These are phyloP conservation scores for Prosapia bicincta DNA, from an alignment of 2,888 invertebrate species.

Conservation along the genomic window DNA sequence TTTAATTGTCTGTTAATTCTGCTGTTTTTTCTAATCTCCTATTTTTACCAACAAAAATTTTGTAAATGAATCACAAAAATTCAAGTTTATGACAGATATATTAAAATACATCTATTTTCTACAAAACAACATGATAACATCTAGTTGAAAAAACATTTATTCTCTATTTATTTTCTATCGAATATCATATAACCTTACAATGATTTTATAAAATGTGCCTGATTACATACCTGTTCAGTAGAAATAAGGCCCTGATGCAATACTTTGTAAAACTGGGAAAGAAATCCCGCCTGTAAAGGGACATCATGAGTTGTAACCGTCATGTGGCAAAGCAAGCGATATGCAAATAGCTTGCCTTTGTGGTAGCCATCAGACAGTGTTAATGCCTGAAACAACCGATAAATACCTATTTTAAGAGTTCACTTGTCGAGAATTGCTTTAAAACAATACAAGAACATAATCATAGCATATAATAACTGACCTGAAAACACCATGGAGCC, in stretches of 20 bases:
- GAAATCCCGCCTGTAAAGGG: conserved; percentile 62
- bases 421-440: no score
- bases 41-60: no score
- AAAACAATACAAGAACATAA: no score
- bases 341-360: conserved; percentile 78
- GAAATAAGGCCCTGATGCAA: conserved; percentile 65
- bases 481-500: conserved; percentile 94
- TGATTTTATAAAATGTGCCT: neutral
- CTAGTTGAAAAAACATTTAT: no score
- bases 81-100: no score
- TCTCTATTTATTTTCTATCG: no score
- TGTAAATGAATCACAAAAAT: no score
- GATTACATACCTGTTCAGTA: conserved; percentile 56
- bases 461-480: conserved; percentile 47
- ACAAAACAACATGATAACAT: no score
- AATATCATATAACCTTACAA: conserved; percentile 8
- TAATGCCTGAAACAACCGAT: conserved; percentile 57
- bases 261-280: conserved; percentile 83
- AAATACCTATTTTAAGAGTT: no score
- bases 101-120: no score
- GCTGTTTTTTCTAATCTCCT: no score
- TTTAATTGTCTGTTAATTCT: no score
- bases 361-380: conserved; percentile 69
- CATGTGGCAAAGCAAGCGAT: conserved; percentile 75
- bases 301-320: conserved; percentile 80